phyloP scores from a whole-genome alignment of 37 sponge, comb jelly and placozoan genomes.

The Ephydatia muelleri region DNA sequence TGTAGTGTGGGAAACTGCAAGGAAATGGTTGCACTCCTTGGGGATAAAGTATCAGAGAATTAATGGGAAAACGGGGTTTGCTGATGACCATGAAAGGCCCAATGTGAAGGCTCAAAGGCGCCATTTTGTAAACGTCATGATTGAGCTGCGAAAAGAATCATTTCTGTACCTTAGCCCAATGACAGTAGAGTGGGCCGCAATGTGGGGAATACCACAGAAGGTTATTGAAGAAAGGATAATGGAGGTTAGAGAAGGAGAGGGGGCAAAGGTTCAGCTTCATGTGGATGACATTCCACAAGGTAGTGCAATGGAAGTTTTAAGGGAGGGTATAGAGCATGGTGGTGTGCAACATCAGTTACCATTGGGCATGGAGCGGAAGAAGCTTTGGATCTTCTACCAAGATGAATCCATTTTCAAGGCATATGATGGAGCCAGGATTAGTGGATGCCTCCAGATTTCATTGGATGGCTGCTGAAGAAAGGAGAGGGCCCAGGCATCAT shows the following conservation, averaged over 20 bases:
- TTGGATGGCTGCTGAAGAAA: background rate
- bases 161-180: too few species aligned
- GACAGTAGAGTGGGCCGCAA: too few species aligned
- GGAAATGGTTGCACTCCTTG: too few species aligned
- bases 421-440: background rate
- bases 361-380: too few species aligned
- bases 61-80: too few species aligned
- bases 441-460: background rate
- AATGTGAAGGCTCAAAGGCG: background rate
- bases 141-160: too few species aligned
- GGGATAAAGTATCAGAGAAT: too few species aligned
- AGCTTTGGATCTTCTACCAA: too few species aligned
- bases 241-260: too few species aligned
- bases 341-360: constrained; percentile 8
- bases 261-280: background rate
- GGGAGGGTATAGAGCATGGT: background rate
- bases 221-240: too few species aligned
- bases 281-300: background rate
- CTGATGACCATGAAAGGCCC: constrained; percentile 8
- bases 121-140: background rate
- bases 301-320: background rate
- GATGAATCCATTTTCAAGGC: constrained; percentile 11
- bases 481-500: constrained; percentile 13
- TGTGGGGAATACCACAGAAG: background rate
- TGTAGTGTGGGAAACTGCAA: too few species aligned